Base-by-base conservation (phyloP, 1,140 invertebrate genomes). In the Drosophila kikkawai region DNA sequence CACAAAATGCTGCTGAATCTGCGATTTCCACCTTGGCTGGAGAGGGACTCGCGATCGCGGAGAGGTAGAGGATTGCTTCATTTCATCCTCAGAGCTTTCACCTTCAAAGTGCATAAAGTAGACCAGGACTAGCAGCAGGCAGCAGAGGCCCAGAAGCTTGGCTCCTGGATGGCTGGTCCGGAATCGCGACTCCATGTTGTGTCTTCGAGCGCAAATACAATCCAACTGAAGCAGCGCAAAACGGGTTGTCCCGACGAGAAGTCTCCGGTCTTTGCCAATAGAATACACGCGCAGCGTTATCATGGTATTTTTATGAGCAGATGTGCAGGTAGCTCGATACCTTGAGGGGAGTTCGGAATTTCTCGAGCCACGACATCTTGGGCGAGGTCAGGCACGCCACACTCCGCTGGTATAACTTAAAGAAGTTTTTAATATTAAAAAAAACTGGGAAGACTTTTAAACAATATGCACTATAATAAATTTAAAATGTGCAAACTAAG, bases 131-230 rank as follows among this genome's bases (percentile, higher is more conserved):
- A 61, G 5, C 9, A 75, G 11, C 0, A 75, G 19, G 15, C 48
- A 22, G n/a, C 56, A 75, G 6, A 75, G 7, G 2, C 7, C 39
- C 1, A 75, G 8, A 4, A 63, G 8, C 36, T 75, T 75, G 36
- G n/a, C 3, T 6, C 26, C 26, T 29, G 47, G 29, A n/a, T 63
- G 57, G 4, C 6, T 8, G 19, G 15, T 19, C 9, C 47, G 36
- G 39, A 75, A 47, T 17, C 29, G 34, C 36, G 47, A 47, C 17
- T 75, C 48, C 71, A 75, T 75, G 56, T 26, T 74, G 56, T 47
- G 37, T 36, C 15, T 12, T 41, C 41, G 19, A 36, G 15, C 45
- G 15, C 39, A 45, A 32, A 41, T 12, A 4, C 11, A 34, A 36
- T 11, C n/a, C 47, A 47, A 75, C 69, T 75, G 39, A 74, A 71